Evolutionary conservation across 2,797 vertebrate genomes (phyloP).

Genomic region (Melopsittacus undulatus): DNA sequence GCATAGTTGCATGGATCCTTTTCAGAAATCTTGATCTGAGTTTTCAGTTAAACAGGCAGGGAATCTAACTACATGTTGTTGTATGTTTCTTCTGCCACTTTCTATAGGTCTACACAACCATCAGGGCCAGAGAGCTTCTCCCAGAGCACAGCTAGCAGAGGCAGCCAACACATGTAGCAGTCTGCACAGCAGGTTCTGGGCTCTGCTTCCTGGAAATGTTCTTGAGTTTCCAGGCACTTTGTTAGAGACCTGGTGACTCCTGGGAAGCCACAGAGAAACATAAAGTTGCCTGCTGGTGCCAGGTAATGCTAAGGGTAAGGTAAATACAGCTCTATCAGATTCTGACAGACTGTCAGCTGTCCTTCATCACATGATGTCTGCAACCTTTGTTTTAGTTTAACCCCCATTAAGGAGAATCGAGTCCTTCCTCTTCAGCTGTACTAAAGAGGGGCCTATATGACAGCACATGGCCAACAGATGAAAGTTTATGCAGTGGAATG

Average conservation of each 20-base stretch:
- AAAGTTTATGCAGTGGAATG: background rate
- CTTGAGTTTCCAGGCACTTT: background rate
- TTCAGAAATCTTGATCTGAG: background rate
- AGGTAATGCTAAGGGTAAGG: background rate
- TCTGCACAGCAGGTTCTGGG: background rate
- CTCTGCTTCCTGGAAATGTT: background rate
- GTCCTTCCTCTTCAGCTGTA: background rate
- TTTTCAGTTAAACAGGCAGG: too few relatives aligned
- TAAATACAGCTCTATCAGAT: background rate
- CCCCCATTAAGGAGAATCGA: background rate
- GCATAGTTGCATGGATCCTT: fast-evolving
- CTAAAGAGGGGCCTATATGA: background rate
- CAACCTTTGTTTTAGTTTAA: background rate
- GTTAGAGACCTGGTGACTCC: background rate
- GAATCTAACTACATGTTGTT: background rate
- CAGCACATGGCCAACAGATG: background rate
- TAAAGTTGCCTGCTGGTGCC: background rate
- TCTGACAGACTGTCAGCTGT: background rate
- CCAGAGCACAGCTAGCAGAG: background rate
- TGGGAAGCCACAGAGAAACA: background rate
- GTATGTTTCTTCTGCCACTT: background rate
- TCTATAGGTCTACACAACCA: background rate
- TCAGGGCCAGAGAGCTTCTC: background rate
- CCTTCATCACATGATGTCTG: background rate
- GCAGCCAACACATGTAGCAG: background rate